A percentile compares a stretch with the other conserved stretches of the same genome.
phyloP scores from a whole-genome alignment of 1,140 invertebrate species.

The Meloidogyne chitwoodi region DNA sequence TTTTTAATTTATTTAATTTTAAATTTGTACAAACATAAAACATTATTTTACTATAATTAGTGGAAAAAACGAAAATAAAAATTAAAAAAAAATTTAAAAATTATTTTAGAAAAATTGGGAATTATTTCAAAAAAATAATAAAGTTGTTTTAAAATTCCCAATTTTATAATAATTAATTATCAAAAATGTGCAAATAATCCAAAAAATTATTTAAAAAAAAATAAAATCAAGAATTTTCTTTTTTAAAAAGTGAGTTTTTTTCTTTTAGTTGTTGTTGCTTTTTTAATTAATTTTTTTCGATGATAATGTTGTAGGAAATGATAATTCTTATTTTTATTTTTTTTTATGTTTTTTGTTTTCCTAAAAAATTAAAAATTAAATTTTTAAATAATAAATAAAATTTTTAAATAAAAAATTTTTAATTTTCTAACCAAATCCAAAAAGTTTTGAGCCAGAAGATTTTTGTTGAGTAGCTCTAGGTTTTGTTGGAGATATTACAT shows the following conservation, averaged over 20 bases:
- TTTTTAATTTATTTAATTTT: too few species aligned
- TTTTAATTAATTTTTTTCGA: too few species aligned
- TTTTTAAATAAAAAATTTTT: neutral
- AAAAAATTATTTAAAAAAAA: neutral
- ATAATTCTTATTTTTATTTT: neutral
- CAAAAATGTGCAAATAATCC: neutral
- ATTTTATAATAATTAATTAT: too few species aligned
- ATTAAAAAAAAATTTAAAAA: too few species aligned
- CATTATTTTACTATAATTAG: too few species aligned
- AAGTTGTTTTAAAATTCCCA: too few species aligned
- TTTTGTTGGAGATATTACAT: slow-evolving; percentile 17
- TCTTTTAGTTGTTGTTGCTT: neutral
- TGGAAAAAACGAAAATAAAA: too few species aligned
- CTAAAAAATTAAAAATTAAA: neutral
- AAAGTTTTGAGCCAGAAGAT: slow-evolving; percentile 26
- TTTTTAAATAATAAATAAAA: neutral
- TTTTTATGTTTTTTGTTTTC: slow-evolving; percentile 9
- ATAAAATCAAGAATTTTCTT: neutral
- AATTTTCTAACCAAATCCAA: slow-evolving; percentile 24
- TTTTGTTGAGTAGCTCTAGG: slow-evolving; percentile 10
- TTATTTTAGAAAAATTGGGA: too few species aligned
- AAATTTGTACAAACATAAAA: too few species aligned
- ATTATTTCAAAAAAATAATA: too few species aligned
- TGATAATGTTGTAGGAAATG: neutral
- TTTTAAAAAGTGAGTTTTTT: neutral